Conservation (phyloP, 2,113 vertebrate species). For the Crotalus viridis region DNA sequence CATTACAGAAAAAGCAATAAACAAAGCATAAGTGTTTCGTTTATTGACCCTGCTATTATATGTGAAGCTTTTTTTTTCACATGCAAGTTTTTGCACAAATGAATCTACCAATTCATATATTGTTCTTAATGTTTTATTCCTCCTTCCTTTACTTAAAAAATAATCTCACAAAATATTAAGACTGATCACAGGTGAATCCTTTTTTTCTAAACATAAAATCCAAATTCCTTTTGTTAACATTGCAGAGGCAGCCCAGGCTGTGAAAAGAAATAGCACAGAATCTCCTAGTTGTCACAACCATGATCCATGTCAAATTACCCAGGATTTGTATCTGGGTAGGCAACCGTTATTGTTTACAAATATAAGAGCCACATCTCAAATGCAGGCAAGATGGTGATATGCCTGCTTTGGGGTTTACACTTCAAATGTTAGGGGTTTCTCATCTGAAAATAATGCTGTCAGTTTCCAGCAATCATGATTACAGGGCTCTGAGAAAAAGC, state of each 20-base stretch:
- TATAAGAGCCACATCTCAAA: not conserved
- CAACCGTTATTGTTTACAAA: not conserved
- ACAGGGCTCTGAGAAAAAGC: not conserved
- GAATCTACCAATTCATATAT: constrained; percentile 31
- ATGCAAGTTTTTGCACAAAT: not conserved
- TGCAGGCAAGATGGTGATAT: not conserved
- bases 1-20: constrained; percentile 5
- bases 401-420: not conserved
- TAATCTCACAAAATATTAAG: not conserved
- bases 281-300: not conserved
- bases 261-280: not conserved
- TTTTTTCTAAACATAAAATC: not conserved
- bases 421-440: not conserved
- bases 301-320: not conserved
- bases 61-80: constrained; percentile 35
- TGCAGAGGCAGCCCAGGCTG: not conserved
- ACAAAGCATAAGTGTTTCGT: constrained; percentile 1
- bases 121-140: constrained; percentile 30
- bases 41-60: constrained; percentile 41
- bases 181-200: not conserved
- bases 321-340: not conserved
- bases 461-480: not conserved
- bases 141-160: constrained; percentile 30
- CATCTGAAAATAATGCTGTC: not conserved
- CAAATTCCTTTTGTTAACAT: not conserved